Base-by-base conservation (phyloP, 2,888 invertebrate genomes). In the Morpho helenor region DNA sequence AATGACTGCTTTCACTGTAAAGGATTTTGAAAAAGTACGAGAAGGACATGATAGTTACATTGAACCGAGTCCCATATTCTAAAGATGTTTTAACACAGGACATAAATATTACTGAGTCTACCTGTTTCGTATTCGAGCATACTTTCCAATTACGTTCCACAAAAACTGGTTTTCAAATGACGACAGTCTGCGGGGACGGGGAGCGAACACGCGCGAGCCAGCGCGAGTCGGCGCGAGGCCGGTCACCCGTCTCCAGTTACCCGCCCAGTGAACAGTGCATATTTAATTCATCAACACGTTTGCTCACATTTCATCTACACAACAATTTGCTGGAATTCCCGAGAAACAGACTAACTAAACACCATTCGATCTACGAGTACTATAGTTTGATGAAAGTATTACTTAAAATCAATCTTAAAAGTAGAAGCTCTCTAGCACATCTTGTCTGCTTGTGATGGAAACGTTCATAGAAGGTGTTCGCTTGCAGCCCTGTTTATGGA, bases 381-480 rank as follows among this genome's bases (percentile, higher is more conserved):
- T 16, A 31, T 31, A 31, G 31, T 31, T 31, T 31, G 31, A 31
- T 31, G 2, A 31, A 31, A 31, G 31, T 31, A 31, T 31, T 31
- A 31, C 31, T 31, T 31, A 31, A 2, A 31, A 31, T 31, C 31
- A 31, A 31, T 31, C 31, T 31, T 31, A 31, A 31, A 31, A 31
- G 31, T 31, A 31, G 31, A 31, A 31, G 9, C 42, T n/a, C 43
- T 23, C 7, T n/a, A 42, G 41, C 40, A 40, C 56, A 49, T 45
- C 45, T 41, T 10, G 7, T 7, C 22, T 3, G 16, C 8, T 7
- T 41, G 42, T 22, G 47, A 88, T 88, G 88, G 82, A 87, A 68
- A 71, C 72, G 52, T 84, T 88, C 57, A 88, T 89, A 70, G 83
- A 84, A 71, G 76, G 77, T 16, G 87, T 89, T 8, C 79, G 87